These are phyloP conservation scores for Drosophila kuntzei DNA, from an alignment of 2,888 invertebrate species.

Conservation along the genomic window DNA sequence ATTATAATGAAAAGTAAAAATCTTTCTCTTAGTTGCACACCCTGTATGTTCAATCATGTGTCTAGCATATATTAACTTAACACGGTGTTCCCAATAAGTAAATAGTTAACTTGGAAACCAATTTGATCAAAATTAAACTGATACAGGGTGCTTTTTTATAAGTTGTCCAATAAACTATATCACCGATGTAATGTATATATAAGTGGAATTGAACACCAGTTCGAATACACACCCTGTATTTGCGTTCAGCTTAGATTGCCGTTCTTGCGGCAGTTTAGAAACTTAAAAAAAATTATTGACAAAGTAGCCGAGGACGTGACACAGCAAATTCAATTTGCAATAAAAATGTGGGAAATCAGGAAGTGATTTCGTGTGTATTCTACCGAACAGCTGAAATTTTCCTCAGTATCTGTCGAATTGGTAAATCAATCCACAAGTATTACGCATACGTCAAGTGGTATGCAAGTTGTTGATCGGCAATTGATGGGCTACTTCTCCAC, in stretches of 20 bases:
- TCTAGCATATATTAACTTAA: neutral
- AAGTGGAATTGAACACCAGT: no score
- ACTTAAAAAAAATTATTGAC: conserved; percentile 63
- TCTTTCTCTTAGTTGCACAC: neutral
- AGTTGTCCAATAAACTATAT: no score
- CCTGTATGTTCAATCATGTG: neutral
- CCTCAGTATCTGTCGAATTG: neutral
- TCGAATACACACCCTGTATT: conserved; percentile 39
- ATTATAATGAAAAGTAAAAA: no score
- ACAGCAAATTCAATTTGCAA: conserved; percentile 77
- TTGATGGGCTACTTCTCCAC: neutral
- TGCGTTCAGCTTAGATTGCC: neutral
- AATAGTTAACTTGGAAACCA: no score
- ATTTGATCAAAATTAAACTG: no score
- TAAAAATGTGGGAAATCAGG: conserved; percentile 51
- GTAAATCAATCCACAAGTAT: conserved; percentile 1
- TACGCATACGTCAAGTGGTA: conserved; percentile 6
- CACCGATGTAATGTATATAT: no score
- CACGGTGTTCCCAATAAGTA: neutral
- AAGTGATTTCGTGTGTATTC: neutral
- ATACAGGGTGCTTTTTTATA: no score
- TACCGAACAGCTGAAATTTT: conserved; percentile 2
- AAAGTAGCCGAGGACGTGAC: conserved; percentile 70
- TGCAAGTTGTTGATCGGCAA: conserved; percentile 11
- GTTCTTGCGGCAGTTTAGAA: conserved; percentile 48